Percentiles rank a stretch among this genome's conserved stretches.
phyloP scores from a whole-genome alignment of 2,888 invertebrate species.

The Trachelus iudaicus region DNA sequence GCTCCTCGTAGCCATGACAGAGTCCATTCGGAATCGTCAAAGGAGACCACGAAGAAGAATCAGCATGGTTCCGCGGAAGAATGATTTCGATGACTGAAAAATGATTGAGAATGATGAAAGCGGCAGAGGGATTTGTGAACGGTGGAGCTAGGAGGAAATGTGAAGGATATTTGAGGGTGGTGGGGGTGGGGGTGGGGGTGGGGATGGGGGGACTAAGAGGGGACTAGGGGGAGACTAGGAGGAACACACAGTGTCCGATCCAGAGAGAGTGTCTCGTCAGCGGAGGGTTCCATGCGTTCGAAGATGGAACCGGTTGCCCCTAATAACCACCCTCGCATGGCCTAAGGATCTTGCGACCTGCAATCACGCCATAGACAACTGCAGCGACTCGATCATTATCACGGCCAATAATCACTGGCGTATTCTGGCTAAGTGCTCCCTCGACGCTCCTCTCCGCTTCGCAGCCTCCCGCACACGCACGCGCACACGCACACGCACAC shows the following conservation, averaged over 20 bases:
- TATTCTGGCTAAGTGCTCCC: constrained; percentile 60
- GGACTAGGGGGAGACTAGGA: too few species aligned
- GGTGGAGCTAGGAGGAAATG: constrained; percentile 22
- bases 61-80: constrained; percentile 16
- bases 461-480: neutral
- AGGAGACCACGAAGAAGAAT: neutral
- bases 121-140: neutral
- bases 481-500: neutral
- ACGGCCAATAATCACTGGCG: constrained; percentile 63
- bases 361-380: constrained; percentile 63
- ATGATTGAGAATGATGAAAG: constrained; percentile 6
- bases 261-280: too few species aligned
- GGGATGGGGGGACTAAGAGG: too few species aligned
- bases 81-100: constrained; percentile 11
- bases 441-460: constrained; percentile 22
- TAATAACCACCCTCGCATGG: constrained; percentile 64
- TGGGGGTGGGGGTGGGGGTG: too few species aligned
- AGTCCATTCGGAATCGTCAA: neutral
- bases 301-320: constrained; percentile 57
- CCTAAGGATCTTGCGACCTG: constrained; percentile 58
- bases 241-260: too few species aligned
- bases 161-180: too few species aligned
- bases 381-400: constrained; percentile 63
- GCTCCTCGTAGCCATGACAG: neutral
- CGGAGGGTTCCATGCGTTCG: too few species aligned